A percentile compares a stretch with the other conserved stretches of the same genome.
These are phyloP conservation scores for Microchirus variegatus DNA, from an alignment of 2,797 vertebrate genomes.

Conservation along the genomic window DNA sequence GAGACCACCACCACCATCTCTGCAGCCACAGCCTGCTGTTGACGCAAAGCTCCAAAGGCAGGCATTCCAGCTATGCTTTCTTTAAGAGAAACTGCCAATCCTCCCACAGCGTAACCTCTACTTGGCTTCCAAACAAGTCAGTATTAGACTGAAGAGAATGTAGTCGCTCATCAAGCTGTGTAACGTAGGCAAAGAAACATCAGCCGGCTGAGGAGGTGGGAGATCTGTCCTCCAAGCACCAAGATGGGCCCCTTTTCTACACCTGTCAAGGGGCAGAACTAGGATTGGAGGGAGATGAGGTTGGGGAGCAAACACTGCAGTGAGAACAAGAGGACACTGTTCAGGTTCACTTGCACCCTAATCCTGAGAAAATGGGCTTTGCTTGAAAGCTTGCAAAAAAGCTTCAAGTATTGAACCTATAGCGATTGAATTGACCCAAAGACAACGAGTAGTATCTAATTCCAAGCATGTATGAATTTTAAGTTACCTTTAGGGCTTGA, in stretches of 20 bases:
- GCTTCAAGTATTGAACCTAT: conserved; percentile 25
- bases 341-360: conserved; percentile 55
- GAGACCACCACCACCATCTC: conserved; percentile 28
- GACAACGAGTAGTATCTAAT: conserved; percentile 7
- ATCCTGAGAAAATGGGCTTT: conserved; percentile 58
- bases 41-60: conserved; percentile 71
- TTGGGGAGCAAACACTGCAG: conserved; percentile 27
- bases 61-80: conserved; percentile 81
- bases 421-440: conserved; percentile 22
- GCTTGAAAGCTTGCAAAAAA: conserved; percentile 18
- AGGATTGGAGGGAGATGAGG: conserved; percentile 50
- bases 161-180: conserved; percentile 29
- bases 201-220: conserved; percentile 34
- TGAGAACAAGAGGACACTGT: conserved; percentile 65
- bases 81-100: conserved; percentile 70
- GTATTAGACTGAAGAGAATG: conserved; percentile 52
- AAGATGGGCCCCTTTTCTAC: conserved; percentile 51
- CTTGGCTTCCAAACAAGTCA: conserved; percentile 55
- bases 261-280: conserved; percentile 69
- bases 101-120: conserved; percentile 61
- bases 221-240: conserved; percentile 39
- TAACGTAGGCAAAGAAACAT: conserved; percentile 41
- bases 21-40: conserved; percentile 50
- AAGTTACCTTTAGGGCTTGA: neutral
- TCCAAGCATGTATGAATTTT: neutral